A percentile compares a stretch with the other conserved stretches of the same genome.
Evolutionary conservation across 2,113 vertebrate genomes (phyloP).

Genomic region (Pandion haliaetus): DNA sequence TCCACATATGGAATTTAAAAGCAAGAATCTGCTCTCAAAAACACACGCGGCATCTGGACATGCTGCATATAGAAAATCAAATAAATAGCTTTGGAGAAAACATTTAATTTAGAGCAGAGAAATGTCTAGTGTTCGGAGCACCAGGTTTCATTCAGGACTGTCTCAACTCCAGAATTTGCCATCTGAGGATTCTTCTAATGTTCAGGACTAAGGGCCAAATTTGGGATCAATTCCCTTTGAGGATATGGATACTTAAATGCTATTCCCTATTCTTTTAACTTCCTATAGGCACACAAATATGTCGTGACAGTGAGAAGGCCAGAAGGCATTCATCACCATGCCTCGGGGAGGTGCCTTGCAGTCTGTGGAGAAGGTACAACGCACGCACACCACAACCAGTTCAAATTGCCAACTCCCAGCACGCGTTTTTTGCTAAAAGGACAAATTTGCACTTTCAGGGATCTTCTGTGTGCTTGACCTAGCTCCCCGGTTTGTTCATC

Average conservation of each 20-base stretch:
- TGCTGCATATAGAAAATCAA: constrained; percentile 24
- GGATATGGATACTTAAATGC: neutral
- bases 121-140: neutral
- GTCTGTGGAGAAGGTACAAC: neutral
- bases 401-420: neutral
- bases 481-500: neutral
- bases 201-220: neutral
- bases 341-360: neutral
- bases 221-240: neutral
- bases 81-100: constrained; percentile 10
- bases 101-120: neutral
- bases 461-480: neutral
- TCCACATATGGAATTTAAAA: constrained; percentile 24
- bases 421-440: neutral
- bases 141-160: neutral
- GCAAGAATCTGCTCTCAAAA: constrained; percentile 9
- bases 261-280: neutral
- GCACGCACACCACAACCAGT: neutral
- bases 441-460: neutral
- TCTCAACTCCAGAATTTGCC: neutral
- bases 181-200: neutral
- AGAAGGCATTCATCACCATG: neutral
- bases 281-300: neutral
- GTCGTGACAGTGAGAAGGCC: fast-evolving
- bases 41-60: neutral